phyloP scores from a whole-genome alignment of 2,888 invertebrate species.

The Fabriciana adippe region DNA sequence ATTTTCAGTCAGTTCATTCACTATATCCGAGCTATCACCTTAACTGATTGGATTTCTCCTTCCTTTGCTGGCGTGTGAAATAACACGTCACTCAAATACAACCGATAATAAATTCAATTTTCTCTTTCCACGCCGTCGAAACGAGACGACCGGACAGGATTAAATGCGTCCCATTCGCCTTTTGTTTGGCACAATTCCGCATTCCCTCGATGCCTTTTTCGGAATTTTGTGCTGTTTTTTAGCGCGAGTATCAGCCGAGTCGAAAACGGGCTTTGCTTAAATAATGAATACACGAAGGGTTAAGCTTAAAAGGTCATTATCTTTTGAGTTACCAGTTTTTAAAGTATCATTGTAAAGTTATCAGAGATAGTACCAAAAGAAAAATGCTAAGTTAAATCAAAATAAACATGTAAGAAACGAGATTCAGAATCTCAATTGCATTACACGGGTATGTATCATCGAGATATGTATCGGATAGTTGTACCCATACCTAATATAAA shows the following conservation, averaged over 20 bases:
- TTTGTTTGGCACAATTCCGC: slow-evolving; percentile 72
- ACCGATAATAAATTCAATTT: slow-evolving; percentile 82
- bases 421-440: slow-evolving; percentile 17
- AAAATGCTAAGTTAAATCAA: slow-evolving; percentile 5
- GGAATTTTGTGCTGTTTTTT: slow-evolving; percentile 50
- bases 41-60: slow-evolving; percentile 71
- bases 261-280: slow-evolving; percentile 33
- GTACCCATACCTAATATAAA: slow-evolving; percentile 33
- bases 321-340: slow-evolving; percentile 21
- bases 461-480: slow-evolving; percentile 33
- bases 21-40: slow-evolving; percentile 59
- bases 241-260: slow-evolving; percentile 35
- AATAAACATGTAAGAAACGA: slow-evolving; percentile 23
- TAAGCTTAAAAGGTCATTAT: slow-evolving; percentile 24
- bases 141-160: slow-evolving; percentile 72
- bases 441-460: slow-evolving; percentile 26
- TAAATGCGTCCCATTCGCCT: slow-evolving; percentile 75
- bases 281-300: slow-evolving; percentile 34
- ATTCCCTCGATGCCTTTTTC: slow-evolving; percentile 54
- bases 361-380: not conserved
- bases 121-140: slow-evolving; percentile 65
- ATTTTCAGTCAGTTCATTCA: slow-evolving; percentile 64
- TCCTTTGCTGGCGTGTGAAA: slow-evolving; percentile 73
- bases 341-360: not conserved
- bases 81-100: slow-evolving; percentile 81